Evolutionary conservation across 2,888 invertebrate species (phyloP), one percentile per base, ranked within the genome.

Genomic region (Plebejus argus): DNA sequence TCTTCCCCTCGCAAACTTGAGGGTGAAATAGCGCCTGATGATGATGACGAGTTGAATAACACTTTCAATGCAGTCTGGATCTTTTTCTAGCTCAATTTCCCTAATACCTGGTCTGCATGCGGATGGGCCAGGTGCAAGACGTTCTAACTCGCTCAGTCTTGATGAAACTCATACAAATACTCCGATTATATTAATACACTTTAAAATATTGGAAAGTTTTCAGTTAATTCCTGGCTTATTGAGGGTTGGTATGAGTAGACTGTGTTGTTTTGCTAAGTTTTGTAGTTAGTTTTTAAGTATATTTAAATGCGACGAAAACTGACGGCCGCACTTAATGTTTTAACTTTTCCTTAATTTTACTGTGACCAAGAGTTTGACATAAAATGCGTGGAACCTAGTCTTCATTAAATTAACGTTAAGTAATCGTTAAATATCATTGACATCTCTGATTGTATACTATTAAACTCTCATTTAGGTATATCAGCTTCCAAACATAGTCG

Each of bases 91-190:
- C 56, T 80, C 80, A 80, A 80, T 81, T 81, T 81, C 78, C 81
- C 80, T 82, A 81, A 79, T 82, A 81, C 78, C 77, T 76, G 78
- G 79, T 81, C 78, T 77, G 77, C 79, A 79, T 77, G 81, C 79
- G 81, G 80, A 80, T 78, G 78, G 80, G 76, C 82, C 83, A 82
- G 83, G 79, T 82, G 82, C 79, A 79, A 76, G 72, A 80, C 78
- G 80, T 82, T 81, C 76, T 66, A 76, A 72, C 79, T 81, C 58
- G 39, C 77, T 71, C 72, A 77, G 56, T 71, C 77, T 71, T 71
- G 77, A 70, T 77, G 71, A 77, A 71, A 77, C 28, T 76, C 72
- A 18, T 71, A 71, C 71, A 45, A 72, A 72, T 66, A 66, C 8
- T 28, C 15, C 1, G 28, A 66, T 66, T 66, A 66, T 66, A 66